A percentile compares a stretch with the other conserved stretches of the same genome.
Evolutionary conservation across 2,888 invertebrate genomes (phyloP).

Genomic region (Dione juno): DNA sequence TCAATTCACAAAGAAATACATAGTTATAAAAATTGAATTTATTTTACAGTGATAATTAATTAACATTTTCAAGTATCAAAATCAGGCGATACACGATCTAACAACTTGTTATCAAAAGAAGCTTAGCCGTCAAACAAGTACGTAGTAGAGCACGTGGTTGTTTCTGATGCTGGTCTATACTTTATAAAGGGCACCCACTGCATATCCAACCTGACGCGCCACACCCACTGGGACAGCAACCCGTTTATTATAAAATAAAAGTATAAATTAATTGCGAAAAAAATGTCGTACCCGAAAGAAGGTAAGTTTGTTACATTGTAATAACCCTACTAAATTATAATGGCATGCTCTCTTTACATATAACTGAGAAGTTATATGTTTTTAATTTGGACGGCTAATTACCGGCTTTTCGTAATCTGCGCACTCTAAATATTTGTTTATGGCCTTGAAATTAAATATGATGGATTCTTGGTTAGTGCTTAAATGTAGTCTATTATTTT

Average conservation of each 20-base stretch:
- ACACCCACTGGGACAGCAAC: constrained; percentile 54
- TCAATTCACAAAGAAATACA: too few species aligned
- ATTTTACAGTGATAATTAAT: background rate
- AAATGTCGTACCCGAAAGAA: constrained; percentile 76
- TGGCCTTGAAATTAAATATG: constrained; percentile 32
- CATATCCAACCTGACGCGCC: constrained; percentile 62
- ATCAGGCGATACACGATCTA: constrained; percentile 47
- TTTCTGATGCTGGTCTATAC: constrained; percentile 59
- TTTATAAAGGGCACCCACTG: constrained; percentile 73
- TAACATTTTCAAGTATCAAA: constrained; percentile 51
- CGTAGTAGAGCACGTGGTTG: constrained; percentile 70
- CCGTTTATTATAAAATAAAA: constrained; percentile 48
- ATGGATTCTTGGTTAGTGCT: background rate
- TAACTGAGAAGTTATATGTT: constrained; percentile 12
- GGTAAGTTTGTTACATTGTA: constrained; percentile 58
- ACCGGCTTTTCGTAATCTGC: constrained; percentile 41
- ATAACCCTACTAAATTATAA: constrained; percentile 48
- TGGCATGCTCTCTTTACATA: constrained; percentile 17
- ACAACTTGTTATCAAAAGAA: constrained; percentile 63
- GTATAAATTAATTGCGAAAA: constrained; percentile 45
- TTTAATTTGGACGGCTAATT: constrained; percentile 39
- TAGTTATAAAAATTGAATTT: too few species aligned
- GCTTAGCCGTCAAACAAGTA: constrained; percentile 54
- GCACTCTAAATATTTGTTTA: constrained; percentile 27
- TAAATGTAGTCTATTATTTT: constrained; percentile 11